Conservation (phyloP, 1,140 invertebrate genomes). For the Calephelis nemesis region DNA sequence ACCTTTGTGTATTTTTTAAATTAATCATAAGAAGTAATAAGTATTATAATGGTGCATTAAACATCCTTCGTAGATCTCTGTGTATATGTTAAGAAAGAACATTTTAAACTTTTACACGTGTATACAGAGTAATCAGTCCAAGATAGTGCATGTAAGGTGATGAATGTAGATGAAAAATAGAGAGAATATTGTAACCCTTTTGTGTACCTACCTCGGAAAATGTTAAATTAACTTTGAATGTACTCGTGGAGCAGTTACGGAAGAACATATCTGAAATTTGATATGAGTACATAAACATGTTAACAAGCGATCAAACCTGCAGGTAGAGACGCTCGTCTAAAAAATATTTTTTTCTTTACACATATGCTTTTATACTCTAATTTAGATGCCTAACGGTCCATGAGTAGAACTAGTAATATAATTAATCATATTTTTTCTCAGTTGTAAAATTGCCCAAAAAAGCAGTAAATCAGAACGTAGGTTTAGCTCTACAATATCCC, state of each 20-base stretch:
- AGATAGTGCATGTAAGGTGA: constrained; percentile 22
- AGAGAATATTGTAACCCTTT: constrained; percentile 12
- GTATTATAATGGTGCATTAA: no score
- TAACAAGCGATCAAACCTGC: background rate
- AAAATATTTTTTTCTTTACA: no score
- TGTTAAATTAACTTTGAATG: constrained; percentile 42
- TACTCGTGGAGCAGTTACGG: constrained; percentile 41
- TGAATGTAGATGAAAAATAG: constrained; percentile 32
- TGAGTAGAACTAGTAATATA: no score
- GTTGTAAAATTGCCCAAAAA: no score
- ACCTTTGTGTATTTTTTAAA: no score
- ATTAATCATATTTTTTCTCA: no score
- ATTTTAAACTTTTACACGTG: background rate
- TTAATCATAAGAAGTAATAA: no score
- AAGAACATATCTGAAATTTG: constrained; percentile 46
- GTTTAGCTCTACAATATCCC: no score
- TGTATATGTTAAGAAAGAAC: background rate
- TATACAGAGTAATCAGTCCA: background rate
- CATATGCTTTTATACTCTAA: no score
- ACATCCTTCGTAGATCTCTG: no score
- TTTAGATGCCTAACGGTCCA: no score
- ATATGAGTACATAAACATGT: constrained; percentile 23
- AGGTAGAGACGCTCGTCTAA: background rate
- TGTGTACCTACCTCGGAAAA: constrained; percentile 42
- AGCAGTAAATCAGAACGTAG: no score